A percentile compares a stretch with the other conserved stretches of the same genome.
These are phyloP conservation scores for Sebastes dallii DNA, from an alignment of 2,797 vertebrate genomes.

Conservation along the genomic window DNA sequence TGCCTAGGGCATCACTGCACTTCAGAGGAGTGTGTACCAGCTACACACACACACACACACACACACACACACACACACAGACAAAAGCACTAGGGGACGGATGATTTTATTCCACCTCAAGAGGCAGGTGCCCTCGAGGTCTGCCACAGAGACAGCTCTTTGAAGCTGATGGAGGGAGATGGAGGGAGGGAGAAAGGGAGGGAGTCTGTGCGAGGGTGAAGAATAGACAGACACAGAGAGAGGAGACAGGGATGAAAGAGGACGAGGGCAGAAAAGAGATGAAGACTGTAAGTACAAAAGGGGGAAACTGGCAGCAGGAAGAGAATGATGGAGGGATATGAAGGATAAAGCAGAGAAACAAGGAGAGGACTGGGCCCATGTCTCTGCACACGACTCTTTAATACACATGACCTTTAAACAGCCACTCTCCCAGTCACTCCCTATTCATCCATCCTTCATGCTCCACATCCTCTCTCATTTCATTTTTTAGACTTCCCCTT, in stretches of 20 bases:
- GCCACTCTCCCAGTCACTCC: slow-evolving; percentile 16
- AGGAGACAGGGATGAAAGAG: slow-evolving; percentile 31
- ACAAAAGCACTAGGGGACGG: slow-evolving; percentile 34
- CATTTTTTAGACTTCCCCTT: background rate
- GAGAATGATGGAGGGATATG: slow-evolving; percentile 27
- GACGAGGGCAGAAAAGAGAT: slow-evolving; percentile 7
- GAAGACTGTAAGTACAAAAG: slow-evolving; percentile 21
- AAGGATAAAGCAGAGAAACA: slow-evolving; percentile 26
- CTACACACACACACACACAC: slow-evolving; percentile 12
- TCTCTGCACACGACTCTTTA: slow-evolving; percentile 36
- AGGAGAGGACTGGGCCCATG: slow-evolving; percentile 2
- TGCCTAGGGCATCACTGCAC: slow-evolving; percentile 30
- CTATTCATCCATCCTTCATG: slow-evolving; percentile 33
- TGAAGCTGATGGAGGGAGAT: slow-evolving; percentile 75
- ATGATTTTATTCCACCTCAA: slow-evolving; percentile 74
- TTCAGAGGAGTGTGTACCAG: slow-evolving; percentile 34
- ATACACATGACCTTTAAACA: slow-evolving; percentile 59
- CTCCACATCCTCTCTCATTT: background rate
- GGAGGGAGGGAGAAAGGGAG: slow-evolving; percentile 24
- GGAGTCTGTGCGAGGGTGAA: background rate
- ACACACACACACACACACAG: background rate
- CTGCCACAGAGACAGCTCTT: slow-evolving; percentile 68
- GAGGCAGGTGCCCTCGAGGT: slow-evolving; percentile 73
- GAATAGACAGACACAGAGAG: slow-evolving; percentile 18
- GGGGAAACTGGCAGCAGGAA: slow-evolving; percentile 23